These are phyloP conservation scores for Geotrypetes seraphini DNA, from an alignment of 2,797 vertebrate species.

Conservation along the genomic window DNA sequence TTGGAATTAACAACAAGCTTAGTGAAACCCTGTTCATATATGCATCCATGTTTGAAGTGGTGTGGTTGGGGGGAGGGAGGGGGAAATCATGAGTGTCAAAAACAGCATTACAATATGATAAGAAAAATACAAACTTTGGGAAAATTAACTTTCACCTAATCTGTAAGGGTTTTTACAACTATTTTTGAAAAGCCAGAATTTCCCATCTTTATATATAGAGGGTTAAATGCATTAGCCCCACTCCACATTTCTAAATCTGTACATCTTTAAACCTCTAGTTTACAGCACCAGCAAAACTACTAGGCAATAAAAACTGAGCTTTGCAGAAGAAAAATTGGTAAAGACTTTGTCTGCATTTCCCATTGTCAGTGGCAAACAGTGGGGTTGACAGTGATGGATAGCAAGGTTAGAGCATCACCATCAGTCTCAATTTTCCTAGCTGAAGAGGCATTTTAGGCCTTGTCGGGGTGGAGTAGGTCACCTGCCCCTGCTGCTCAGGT, in stretches of 20 bases:
- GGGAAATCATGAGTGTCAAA: too few species aligned
- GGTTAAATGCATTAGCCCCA: too few species aligned
- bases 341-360: slow-evolving; percentile 11
- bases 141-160: too few species aligned
- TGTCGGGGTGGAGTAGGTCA: slow-evolving; percentile 16
- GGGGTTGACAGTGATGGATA: slow-evolving; percentile 43
- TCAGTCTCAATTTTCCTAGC: slow-evolving; percentile 38
- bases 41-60: too few species aligned
- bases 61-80: too few species aligned
- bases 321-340: slow-evolving; percentile 8
- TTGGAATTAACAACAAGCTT: too few species aligned
- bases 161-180: too few species aligned
- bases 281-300: slow-evolving; percentile 12
- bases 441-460: slow-evolving; percentile 1
- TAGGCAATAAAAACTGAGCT: background rate
- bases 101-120: too few species aligned
- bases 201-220: too few species aligned
- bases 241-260: background rate
- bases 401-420: slow-evolving; percentile 20
- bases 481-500: slow-evolving; percentile 16
- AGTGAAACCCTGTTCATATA: too few species aligned
- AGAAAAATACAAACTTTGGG: too few species aligned
- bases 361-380: slow-evolving; percentile 2
- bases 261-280: slow-evolving; percentile 15
- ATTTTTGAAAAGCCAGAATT: too few species aligned